A percentile compares a stretch with the other conserved stretches of the same genome.
Conservation (phyloP, 2,113 vertebrate species). For the Calidris pygmaea region DNA sequence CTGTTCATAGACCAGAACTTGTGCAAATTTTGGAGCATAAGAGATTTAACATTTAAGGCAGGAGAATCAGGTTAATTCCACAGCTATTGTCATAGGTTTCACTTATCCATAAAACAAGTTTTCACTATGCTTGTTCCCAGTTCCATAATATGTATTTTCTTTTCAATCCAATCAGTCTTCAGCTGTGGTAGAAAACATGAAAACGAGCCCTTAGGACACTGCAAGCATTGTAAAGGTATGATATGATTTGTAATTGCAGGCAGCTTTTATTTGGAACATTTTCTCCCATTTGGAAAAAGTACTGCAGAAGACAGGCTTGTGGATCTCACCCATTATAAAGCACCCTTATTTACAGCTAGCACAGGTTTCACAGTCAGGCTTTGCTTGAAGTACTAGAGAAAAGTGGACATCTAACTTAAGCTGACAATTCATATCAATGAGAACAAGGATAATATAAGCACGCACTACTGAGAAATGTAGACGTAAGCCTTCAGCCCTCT, state of each 20-base stretch:
- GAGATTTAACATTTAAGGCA: not conserved
- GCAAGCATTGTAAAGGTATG: not conserved
- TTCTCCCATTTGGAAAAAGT: not conserved
- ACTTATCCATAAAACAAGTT: not conserved
- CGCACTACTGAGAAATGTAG: not conserved
- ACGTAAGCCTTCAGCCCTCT: not conserved
- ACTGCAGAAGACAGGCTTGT: not conserved
- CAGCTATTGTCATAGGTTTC: not conserved
- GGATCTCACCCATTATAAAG: not conserved
- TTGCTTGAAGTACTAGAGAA: not conserved
- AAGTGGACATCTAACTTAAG: not conserved
- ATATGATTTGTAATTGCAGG: slow-evolving; percentile 1
- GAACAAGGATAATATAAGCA: not conserved
- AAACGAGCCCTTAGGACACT: not conserved
- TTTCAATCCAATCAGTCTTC: not conserved
- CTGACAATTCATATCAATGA: not conserved
- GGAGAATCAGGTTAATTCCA: not conserved
- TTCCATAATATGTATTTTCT: not conserved
- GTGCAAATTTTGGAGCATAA: not conserved
- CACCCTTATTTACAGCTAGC: not conserved
- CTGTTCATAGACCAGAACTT: not conserved
- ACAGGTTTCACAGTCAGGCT: not conserved
- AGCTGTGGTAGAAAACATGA: not conserved
- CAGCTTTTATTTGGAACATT: not conserved
- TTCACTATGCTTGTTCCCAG: not conserved